Base-by-base conservation (phyloP, 2,797 vertebrate species). In the Ptychobarbus kaznakovi region DNA sequence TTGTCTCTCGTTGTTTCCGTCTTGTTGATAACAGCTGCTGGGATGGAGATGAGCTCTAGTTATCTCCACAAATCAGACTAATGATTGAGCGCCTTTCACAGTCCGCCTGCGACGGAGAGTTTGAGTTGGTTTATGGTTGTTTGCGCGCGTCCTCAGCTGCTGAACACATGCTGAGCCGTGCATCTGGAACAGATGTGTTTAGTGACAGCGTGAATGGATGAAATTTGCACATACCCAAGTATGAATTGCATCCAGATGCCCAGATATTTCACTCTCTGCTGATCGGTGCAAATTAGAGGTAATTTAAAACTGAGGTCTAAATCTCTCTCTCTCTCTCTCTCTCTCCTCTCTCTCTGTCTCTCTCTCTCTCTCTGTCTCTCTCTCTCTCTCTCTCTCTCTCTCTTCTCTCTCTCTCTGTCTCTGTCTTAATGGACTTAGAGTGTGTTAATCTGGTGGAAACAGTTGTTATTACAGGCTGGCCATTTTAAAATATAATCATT, bases 11-110 rank as follows among this genome's bases (percentile, higher is more conserved):
- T 56, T 85, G 70, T 58, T 81, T 81, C 38, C 63, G 8, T 7
- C 20, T 38, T 81, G 49, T 32, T 69, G 66, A 38, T 51, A 66
- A 35, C 78, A 66, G 66, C 65, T 88, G 66, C 75, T 82, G 66
- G 72, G 74, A 78, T 25, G 22, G 35, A 78, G 38, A 61, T 78
- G 38, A 61, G 75, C 75, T 22, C 38, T 74, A 72, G 28, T 80
- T 78, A 80, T 66, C 82, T 81, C 78, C 70, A 70, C 68, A 82
- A 46, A 79, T 87, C 58, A 84, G 68, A 28, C 40, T 86, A 74
- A 56, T 85, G 80, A 80, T 63, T 75, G 69, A 80, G 68, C 44
- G 28, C 82, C 72, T 86, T 84, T 78, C 77, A 78, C 49, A 49
- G 32, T 35, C 76, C 44, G 75, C 77, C 72, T 81, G 82, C 86